Evolutionary conservation across 2,113 vertebrate species (phyloP).

Genomic region (Poeciliopsis occidentalis): DNA sequence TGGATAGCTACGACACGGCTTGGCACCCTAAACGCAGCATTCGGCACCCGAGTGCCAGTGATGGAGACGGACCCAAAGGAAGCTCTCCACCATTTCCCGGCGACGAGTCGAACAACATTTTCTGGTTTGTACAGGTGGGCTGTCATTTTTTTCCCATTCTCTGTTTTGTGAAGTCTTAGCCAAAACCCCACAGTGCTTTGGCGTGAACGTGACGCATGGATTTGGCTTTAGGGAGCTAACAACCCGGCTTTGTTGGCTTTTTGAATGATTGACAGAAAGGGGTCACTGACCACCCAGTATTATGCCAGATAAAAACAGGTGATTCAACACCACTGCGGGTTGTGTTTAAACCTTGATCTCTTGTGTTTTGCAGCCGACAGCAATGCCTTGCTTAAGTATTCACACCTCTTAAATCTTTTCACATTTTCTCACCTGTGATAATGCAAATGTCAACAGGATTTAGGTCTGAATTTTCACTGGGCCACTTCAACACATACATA

Average conservation of each 20-base stretch:
- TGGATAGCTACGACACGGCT: conserved; percentile 81
- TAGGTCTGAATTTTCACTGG: too few relatives aligned
- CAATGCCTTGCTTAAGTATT: background rate
- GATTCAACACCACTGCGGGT: conserved; percentile 10
- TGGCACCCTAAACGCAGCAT: conserved; percentile 73
- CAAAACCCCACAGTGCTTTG: background rate
- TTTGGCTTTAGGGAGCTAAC: background rate
- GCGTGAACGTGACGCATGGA: background rate
- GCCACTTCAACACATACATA: too few relatives aligned
- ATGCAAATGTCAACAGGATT: too few relatives aligned
- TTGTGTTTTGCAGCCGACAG: background rate
- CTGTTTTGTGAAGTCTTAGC: background rate
- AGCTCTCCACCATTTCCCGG: conserved; percentile 74
- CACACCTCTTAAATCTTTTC: too few relatives aligned
- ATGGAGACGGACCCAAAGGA: conserved; percentile 23
- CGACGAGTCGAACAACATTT: conserved; percentile 75
- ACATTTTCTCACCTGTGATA: too few relatives aligned
- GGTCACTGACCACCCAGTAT: conserved; percentile 53
- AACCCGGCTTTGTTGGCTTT: background rate
- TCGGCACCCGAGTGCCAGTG: conserved; percentile 17
- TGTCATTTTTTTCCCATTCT: background rate
- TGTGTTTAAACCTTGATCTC: conserved; percentile 31
- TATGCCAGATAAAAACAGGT: conserved; percentile 32
- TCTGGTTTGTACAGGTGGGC: conserved; percentile 89
- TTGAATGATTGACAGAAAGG: conserved; percentile 58